Base-by-base conservation (phyloP, 2,797 vertebrate species). In the Trematomus bernacchii region DNA sequence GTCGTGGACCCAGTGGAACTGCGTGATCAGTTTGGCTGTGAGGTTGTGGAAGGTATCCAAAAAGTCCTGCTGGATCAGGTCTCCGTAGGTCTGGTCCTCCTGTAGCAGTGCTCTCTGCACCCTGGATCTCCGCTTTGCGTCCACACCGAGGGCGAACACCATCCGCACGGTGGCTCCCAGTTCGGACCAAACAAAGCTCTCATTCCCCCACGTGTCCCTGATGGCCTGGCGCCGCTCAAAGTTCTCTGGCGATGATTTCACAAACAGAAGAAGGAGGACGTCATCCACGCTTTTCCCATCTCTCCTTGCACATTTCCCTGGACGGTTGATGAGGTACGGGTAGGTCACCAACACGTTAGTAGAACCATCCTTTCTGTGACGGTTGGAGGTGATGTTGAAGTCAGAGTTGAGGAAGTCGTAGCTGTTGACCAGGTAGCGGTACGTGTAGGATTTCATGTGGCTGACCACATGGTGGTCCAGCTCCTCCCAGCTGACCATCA, bases 1-100 rank as follows among this genome's bases (percentile, higher is more conserved):
- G 1, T 76, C 47, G n/a, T 98, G 95, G 14, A 92, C 92, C 98
- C 98, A 99, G 33, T 92, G 96, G 86, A 99, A 97, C 93, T 99
- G 98, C 87, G 97, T 82, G 44, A 98, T 92, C 57, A 99, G 90
- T 86, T 99, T 99, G 54, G 95, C 72, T 21, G 98, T 99, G 43
- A 99, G 94, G 80, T 99, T 99, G 83, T 98, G 94, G 86, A 99
- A 99, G 3, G 97, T 97, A 92, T 99, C 98, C 12, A 91, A 44
- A 82, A 99, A 99, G 77, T 96, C 93, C 91, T 97, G 96, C 88
- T 99, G 98, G 82, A 99, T 94, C 75, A 99, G 88, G 71, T 99
- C 97, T 0, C 23, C 67, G 4, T 96, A 87, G 40, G 43, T 51
- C 9, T 33, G 53, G 76, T 97, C 95, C 93, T 99, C 98, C 30